Percentiles rank a stretch among this genome's conserved stretches.
Conservation (phyloP, 35 echinoderm and acorn worm genomes). For the Anneissia japonica region DNA sequence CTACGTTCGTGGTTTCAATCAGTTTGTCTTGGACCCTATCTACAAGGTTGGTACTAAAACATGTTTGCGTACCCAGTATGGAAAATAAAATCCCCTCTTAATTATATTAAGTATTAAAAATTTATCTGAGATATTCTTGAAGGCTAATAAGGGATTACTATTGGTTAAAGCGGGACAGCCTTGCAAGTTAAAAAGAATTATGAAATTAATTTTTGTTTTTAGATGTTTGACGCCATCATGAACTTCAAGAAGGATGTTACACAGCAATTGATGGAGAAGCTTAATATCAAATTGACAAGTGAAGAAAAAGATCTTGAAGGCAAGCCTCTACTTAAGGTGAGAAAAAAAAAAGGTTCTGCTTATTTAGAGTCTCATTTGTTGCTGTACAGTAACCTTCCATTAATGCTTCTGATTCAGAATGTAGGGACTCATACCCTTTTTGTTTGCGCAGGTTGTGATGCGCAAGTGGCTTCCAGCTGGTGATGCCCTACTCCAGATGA, state of each 20-base stretch:
- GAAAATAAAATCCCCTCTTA: no score
- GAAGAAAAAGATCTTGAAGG: conserved; percentile 61
- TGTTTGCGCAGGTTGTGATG: conserved; percentile 53
- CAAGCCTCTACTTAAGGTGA: conserved; percentile 84
- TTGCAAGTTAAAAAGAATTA: no score
- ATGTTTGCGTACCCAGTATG: no score
- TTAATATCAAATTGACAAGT: conserved; percentile 23
- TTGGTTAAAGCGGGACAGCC: no score
- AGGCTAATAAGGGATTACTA: no score
- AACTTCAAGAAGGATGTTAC: conserved; percentile 88
- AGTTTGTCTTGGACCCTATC: conserved; percentile 95
- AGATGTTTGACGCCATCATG: conserved; percentile 96
- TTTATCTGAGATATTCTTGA: no score
- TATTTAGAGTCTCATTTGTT: no score
- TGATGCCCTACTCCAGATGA: conserved; percentile 97
- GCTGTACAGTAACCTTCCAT: neutral
- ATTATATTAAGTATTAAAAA: no score
- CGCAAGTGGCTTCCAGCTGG: conserved; percentile 91
- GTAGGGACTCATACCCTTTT: neutral
- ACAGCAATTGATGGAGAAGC: conserved; percentile 47
- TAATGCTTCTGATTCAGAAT: neutral
- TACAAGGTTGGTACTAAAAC: conserved; percentile 80
- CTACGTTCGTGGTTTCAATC: conserved; percentile 75
- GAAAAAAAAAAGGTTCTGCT: neutral
- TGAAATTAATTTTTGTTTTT: neutral